Evolutionary conservation across 2,888 invertebrate genomes (phyloP).

Genomic region (Schizotus pectinicornis): DNA sequence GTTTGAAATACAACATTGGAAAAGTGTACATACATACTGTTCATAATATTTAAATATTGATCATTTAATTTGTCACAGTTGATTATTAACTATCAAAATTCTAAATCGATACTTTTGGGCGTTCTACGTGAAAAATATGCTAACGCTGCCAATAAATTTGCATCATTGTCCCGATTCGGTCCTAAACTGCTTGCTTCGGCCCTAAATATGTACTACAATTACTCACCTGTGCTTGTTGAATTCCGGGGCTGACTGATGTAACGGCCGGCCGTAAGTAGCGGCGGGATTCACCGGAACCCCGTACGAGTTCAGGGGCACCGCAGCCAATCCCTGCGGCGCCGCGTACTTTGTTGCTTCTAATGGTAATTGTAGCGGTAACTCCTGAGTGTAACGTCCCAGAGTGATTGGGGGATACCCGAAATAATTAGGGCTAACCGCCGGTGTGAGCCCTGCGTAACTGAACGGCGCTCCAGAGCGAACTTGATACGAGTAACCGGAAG

Average conservation of each 20-base stretch:
- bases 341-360: constrained; percentile 5
- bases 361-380: constrained; percentile 17
- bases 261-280: not conserved
- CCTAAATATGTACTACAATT: not conserved
- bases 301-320: constrained; percentile 11
- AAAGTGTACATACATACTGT: no score
- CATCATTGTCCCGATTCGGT: no score
- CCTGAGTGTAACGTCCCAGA: constrained; percentile 15
- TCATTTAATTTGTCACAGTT: no score
- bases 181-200: no score
- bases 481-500: constrained; percentile 34
- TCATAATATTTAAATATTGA: no score
- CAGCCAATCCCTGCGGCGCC: not conserved
- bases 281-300: constrained; percentile 16
- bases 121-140: no score
- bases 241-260: not conserved
- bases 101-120: no score
- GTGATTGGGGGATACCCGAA: constrained; percentile 24
- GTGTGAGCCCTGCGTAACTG: constrained; percentile 17
- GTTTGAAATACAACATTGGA: no score
- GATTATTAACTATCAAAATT: no score
- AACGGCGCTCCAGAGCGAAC: constrained; percentile 30
- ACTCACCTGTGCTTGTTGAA: not conserved
- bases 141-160: no score
- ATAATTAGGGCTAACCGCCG: constrained; percentile 4